phyloP scores from a whole-genome alignment of 2,113 vertebrate genomes.

The Lampris incognitus region DNA sequence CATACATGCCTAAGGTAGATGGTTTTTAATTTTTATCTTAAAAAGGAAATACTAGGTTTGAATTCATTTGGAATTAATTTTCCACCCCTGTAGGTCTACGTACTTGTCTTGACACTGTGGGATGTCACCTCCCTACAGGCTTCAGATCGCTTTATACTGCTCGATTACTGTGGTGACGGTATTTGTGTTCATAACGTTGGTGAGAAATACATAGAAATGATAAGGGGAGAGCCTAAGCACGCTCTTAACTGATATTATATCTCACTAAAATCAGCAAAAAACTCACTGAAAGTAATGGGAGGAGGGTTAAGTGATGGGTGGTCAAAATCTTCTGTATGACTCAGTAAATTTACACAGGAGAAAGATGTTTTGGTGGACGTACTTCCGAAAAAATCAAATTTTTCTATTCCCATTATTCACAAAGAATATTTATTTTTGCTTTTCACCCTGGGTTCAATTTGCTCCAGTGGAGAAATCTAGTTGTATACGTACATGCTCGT shows the following conservation, averaged over 20 bases:
- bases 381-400: not conserved
- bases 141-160: constrained; percentile 45
- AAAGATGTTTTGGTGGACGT: constrained; percentile 30
- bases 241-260: not conserved
- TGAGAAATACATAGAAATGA: constrained; percentile 36
- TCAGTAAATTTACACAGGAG: constrained; percentile 30
- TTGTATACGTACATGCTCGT: too few relatives aligned
- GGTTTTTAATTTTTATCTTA: too few relatives aligned
- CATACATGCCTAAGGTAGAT: too few relatives aligned
- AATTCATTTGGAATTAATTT: constrained; percentile 26
- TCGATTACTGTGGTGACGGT: constrained; percentile 33
- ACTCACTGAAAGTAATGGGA: constrained; percentile 12
- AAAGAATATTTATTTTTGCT: constrained; percentile 19
- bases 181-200: constrained; percentile 47
- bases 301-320: constrained; percentile 29
- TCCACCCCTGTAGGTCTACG: constrained; percentile 26
- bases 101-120: constrained; percentile 38
- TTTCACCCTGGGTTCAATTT: constrained; percentile 8
- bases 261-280: constrained; percentile 43
- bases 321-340: constrained; percentile 38
- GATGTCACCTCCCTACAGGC: constrained; percentile 44
- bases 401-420: constrained; percentile 11
- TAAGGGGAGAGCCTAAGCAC: constrained; percentile 11
- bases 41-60: constrained; percentile 11
- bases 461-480: constrained; percentile 28